A percentile compares a stretch with the other conserved stretches of the same genome.
These are phyloP conservation scores for Lasioglossum pauxillum DNA, from an alignment of 2,888 invertebrate species.

Conservation along the genomic window DNA sequence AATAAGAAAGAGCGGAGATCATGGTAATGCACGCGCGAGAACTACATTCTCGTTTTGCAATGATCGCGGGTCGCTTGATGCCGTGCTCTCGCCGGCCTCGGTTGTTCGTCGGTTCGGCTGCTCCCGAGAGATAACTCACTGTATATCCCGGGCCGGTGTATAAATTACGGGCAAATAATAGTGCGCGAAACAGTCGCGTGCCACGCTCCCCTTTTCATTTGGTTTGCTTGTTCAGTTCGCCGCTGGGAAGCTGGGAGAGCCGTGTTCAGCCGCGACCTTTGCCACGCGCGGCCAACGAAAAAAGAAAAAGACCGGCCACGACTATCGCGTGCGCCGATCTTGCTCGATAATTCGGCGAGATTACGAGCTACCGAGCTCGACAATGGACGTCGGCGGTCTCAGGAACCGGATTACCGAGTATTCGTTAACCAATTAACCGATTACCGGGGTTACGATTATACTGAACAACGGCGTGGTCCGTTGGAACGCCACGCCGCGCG, in stretches of 20 bases:
- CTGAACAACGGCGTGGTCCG: not conserved
- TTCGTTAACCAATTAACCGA: constrained; percentile 19
- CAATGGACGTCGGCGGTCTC: constrained; percentile 16
- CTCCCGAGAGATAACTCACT: constrained; percentile 78
- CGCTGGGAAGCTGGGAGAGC: constrained; percentile 2
- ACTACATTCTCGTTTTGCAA: constrained; percentile 55
- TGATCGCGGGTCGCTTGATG: constrained; percentile 42
- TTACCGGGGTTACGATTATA: constrained; percentile 20
- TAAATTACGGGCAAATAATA: constrained; percentile 79
- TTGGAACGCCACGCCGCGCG: too few relatives aligned
- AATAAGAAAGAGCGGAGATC: not conserved
- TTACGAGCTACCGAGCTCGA: constrained; percentile 31
- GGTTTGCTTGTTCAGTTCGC: constrained; percentile 28
- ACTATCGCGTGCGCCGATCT: constrained; percentile 12
- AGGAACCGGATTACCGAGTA: not conserved
- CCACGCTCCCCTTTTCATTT: constrained; percentile 27
- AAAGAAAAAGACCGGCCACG: not conserved
- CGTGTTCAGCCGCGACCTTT: constrained; percentile 28
- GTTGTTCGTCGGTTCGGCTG: constrained; percentile 39
- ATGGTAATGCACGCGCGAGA: constrained; percentile 40
- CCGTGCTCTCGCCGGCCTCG: not conserved
- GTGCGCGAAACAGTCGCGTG: constrained; percentile 61
- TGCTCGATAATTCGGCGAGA: constrained; percentile 43
- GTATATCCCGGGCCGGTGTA: constrained; percentile 70
- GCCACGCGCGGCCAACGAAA: constrained; percentile 12